A percentile compares a stretch with the other conserved stretches of the same genome.
phyloP scores from a whole-genome alignment of 2,113 vertebrate genomes.

The Phyllostomus hastatus region DNA sequence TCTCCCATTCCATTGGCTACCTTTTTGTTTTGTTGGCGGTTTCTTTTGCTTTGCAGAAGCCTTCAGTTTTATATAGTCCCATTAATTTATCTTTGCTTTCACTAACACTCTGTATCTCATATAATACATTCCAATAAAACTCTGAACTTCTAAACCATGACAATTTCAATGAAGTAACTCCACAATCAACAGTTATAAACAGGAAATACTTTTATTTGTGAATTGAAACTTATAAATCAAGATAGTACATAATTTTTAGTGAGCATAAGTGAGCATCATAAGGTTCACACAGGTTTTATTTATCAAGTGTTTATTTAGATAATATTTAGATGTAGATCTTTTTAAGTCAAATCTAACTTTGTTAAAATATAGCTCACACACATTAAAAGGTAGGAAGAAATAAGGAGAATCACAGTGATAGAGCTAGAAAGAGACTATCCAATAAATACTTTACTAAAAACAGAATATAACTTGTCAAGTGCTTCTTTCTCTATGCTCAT shows the following conservation, averaged over 20 bases:
- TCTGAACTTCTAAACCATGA: background rate
- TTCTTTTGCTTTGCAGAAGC: background rate
- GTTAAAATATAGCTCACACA: background rate
- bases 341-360: constrained; percentile 20
- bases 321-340: background rate
- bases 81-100: background rate
- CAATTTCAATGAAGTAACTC: background rate
- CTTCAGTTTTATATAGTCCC: background rate
- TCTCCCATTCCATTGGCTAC: too few species aligned
- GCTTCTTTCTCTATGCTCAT: background rate
- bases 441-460: background rate
- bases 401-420: background rate
- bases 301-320: background rate
- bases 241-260: background rate
- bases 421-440: background rate
- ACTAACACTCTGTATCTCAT: background rate
- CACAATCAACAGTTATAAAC: background rate
- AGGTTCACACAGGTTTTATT: background rate
- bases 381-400: background rate
- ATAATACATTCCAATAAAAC: background rate
- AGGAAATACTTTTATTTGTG: background rate
- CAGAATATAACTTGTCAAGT: background rate
- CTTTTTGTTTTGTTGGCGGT: background rate
- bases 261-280: background rate
- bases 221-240: background rate